Evolutionary conservation across 2,113 vertebrate genomes (phyloP).

Genomic region (Tachysurus vachellii): DNA sequence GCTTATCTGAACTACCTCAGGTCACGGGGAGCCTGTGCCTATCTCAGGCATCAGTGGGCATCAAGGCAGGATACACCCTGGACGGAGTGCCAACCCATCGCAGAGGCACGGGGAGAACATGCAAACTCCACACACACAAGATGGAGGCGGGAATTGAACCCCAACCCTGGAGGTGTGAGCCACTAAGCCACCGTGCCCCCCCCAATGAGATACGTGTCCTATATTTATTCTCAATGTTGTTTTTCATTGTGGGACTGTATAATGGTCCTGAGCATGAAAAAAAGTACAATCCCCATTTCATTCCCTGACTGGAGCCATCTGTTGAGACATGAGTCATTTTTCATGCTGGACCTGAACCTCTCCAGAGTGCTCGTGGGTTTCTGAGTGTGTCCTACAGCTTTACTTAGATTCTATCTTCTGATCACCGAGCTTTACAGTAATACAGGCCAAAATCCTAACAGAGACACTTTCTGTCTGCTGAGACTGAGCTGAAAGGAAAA

Average conservation of each 20-base stretch:
- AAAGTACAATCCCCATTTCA: constrained; percentile 4
- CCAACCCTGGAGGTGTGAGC: too few relatives aligned
- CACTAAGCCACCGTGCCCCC: too few relatives aligned
- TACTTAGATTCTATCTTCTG: background rate
- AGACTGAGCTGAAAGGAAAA: background rate
- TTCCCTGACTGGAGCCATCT: constrained; percentile 35
- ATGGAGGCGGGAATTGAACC: too few relatives aligned
- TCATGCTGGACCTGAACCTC: constrained; percentile 46
- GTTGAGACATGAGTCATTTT: constrained; percentile 43
- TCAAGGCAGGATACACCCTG: too few relatives aligned
- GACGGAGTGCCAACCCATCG: too few relatives aligned
- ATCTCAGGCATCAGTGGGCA: too few relatives aligned
- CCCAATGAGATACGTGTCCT: background rate
- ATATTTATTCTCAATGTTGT: background rate
- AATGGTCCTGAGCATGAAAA: constrained; percentile 1
- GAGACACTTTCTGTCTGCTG: background rate
- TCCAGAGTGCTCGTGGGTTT: constrained; percentile 25
- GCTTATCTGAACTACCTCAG: too few relatives aligned
- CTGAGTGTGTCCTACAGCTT: background rate
- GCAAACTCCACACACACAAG: too few relatives aligned
- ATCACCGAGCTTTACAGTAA: background rate
- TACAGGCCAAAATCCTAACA: background rate
- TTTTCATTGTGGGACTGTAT: background rate
- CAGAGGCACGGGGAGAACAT: too few relatives aligned
- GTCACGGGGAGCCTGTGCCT: too few relatives aligned